phyloP scores from a whole-genome alignment of 2,113 vertebrate genomes.

The Dryoscopus gambensis region DNA sequence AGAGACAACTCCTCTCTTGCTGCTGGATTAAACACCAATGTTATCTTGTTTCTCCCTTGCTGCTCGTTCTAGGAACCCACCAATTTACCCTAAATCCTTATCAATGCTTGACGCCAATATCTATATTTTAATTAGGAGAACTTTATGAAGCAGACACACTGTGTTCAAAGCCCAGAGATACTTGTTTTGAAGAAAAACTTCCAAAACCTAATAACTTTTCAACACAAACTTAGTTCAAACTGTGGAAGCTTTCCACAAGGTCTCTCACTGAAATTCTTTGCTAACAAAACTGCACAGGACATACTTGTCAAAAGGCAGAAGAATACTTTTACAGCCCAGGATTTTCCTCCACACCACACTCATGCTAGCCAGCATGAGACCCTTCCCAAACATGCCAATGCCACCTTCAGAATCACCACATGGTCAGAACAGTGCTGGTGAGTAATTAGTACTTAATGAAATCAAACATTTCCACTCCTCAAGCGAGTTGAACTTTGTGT shows the following conservation, averaged over 20 bases:
- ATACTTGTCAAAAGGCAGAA: background rate
- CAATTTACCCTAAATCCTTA: background rate
- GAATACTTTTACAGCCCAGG: background rate
- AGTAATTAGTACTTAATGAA: background rate
- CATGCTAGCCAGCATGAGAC: background rate
- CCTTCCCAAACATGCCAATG: background rate
- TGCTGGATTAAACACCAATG: background rate
- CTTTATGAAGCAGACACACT: background rate
- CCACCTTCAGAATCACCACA: background rate
- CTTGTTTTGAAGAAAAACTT: background rate
- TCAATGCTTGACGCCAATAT: fast-evolving
- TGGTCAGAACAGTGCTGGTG: background rate
- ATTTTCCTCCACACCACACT: background rate
- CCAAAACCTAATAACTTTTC: background rate
- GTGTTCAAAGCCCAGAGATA: background rate
- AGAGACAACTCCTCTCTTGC: background rate
- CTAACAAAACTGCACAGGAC: background rate
- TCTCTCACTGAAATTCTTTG: background rate
- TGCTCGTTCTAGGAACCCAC: background rate
- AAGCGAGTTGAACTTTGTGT: fast-evolving
- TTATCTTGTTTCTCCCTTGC: background rate
- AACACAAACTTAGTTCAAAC: background rate
- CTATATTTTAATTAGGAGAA: background rate
- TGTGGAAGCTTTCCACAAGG: background rate
- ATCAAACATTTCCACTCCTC: background rate